phyloP scores from a whole-genome alignment of 2,797 vertebrate species.

The Trematomus bernacchii region DNA sequence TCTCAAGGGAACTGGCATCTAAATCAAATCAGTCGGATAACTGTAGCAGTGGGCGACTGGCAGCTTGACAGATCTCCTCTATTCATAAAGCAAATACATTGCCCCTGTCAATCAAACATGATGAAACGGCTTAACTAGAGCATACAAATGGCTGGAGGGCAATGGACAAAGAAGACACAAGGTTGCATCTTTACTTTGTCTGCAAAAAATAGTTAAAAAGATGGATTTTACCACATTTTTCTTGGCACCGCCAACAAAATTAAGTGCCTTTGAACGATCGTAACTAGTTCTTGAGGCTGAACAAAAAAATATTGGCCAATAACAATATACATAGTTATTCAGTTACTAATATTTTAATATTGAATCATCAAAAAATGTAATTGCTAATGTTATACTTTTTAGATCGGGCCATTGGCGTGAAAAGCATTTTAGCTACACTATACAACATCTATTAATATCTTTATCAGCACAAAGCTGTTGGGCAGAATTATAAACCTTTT shows the following conservation, averaged over 20 bases:
- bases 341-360: too few species aligned
- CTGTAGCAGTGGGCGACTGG: constrained; percentile 58
- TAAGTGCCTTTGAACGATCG: neutral
- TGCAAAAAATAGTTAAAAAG: constrained; percentile 11
- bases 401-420: too few species aligned
- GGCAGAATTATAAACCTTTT: neutral
- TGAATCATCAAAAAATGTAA: too few species aligned
- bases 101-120: constrained; percentile 64
- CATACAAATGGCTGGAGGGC: constrained; percentile 47
- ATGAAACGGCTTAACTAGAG: constrained; percentile 61
- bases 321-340: too few species aligned
- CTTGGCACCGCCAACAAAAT: neutral
- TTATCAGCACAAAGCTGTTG: too few species aligned
- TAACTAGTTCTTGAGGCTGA: neutral
- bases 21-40: constrained; percentile 66
- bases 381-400: too few species aligned
- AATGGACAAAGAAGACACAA: constrained; percentile 50
- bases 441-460: too few species aligned
- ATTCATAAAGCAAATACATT: constrained; percentile 65
- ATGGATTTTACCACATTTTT: constrained; percentile 12
- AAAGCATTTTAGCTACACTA: too few species aligned
- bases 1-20: constrained; percentile 61
- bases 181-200: constrained; percentile 44
- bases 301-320: too few species aligned
- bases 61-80: constrained; percentile 67